These are phyloP conservation scores for Trichechus manatus DNA, from an alignment of 2,113 vertebrate species.

Conservation along the genomic window DNA sequence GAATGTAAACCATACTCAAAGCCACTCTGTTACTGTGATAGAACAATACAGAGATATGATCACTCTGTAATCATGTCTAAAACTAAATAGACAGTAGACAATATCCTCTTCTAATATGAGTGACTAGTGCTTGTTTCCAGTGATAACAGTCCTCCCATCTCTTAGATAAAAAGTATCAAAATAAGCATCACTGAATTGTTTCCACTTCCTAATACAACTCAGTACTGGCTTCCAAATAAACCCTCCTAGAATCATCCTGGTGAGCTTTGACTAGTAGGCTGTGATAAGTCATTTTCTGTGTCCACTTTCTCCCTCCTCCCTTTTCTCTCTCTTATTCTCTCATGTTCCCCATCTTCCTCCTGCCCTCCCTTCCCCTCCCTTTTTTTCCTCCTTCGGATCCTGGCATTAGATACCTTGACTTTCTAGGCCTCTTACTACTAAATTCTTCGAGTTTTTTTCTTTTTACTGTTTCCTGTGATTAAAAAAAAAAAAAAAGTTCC, in stretches of 20 bases:
- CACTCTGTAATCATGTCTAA: conserved; percentile 21
- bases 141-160: background rate
- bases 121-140: background rate
- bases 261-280: background rate
- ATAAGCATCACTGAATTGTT: background rate
- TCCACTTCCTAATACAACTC: background rate
- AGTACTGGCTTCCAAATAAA: background rate
- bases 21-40: background rate
- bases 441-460: conserved; percentile 52
- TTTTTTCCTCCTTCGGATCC: background rate
- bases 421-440: background rate
- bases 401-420: background rate
- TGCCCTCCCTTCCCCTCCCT: background rate
- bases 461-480: conserved; percentile 1
- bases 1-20: conserved; percentile 23
- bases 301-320: background rate
- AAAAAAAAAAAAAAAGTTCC: background rate
- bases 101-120: background rate
- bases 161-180: background rate
- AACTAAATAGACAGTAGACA: conserved; percentile 16
- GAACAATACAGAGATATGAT: background rate
- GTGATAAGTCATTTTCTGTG: background rate
- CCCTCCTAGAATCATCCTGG: background rate
- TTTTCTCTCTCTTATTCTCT: background rate
- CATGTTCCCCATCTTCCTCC: background rate